A percentile compares a stretch with the other conserved stretches of the same genome.
phyloP scores from a whole-genome alignment of 2,113 vertebrate genomes.

The Centropristis striata region DNA sequence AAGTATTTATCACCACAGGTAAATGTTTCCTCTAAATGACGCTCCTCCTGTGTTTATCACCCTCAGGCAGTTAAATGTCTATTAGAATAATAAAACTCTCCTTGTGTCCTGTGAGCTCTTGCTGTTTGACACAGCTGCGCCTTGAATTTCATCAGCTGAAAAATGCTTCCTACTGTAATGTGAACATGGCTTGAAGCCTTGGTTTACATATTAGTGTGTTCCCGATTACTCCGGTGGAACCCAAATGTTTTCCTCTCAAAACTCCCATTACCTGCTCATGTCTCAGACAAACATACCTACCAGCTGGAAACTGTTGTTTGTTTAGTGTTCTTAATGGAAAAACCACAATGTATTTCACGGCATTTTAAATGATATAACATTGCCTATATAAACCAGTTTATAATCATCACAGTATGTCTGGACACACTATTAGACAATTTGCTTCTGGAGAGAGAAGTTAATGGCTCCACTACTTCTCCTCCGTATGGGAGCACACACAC shows the following conservation, averaged over 20 bases:
- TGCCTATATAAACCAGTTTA: not conserved
- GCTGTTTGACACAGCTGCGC: not conserved
- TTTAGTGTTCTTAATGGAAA: not conserved
- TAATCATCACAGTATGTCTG: not conserved
- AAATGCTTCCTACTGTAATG: not conserved
- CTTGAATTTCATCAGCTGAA: slow-evolving; percentile 17
- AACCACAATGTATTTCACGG: not conserved
- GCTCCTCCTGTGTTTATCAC: not conserved
- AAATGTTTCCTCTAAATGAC: not conserved
- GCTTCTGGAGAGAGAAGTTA: too few species aligned
- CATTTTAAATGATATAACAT: not conserved
- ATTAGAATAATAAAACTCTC: slow-evolving; percentile 1
- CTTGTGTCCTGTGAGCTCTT: slow-evolving; percentile 8
- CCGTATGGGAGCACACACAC: too few species aligned
- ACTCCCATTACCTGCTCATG: not conserved
- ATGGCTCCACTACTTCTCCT: too few species aligned
- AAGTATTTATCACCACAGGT: not conserved
- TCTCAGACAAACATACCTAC: not conserved
- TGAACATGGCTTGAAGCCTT: not conserved
- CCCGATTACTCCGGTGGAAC: not conserved
- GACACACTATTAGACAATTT: too few species aligned
- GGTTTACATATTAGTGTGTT: slow-evolving; percentile 1
- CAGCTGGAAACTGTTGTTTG: not conserved
- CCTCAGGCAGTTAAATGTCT: slow-evolving; percentile 5
- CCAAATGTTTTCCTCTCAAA: slow-evolving; percentile 1